These are phyloP conservation scores for Elegia similella DNA, from an alignment of 2,888 invertebrate genomes.

Conservation along the genomic window DNA sequence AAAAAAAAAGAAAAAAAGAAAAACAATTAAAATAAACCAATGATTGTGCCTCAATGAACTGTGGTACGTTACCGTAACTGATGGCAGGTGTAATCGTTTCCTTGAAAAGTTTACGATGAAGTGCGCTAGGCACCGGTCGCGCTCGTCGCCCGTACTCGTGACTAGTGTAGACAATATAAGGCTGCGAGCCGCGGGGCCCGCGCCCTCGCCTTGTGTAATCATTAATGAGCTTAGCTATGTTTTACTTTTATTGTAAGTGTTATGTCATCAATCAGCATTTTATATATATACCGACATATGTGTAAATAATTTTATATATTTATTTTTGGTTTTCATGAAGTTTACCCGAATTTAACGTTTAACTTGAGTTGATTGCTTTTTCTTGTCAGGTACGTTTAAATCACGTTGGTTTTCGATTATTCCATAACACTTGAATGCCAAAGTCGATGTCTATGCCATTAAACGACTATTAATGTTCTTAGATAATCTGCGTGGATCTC, in stretches of 20 bases:
- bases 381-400: conserved; percentile 34
- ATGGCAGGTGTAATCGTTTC: conserved; percentile 76
- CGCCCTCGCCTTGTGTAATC: conserved; percentile 75
- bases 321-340: conserved; percentile 73
- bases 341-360: conserved; percentile 67
- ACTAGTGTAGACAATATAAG: conserved; percentile 59
- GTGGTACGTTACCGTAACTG: conserved; percentile 81
- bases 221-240: conserved; percentile 81
- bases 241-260: conserved; percentile 81
- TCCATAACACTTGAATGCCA: conserved; percentile 73
- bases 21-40: conserved; percentile 80
- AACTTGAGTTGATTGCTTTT: conserved; percentile 47
- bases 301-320: conserved; percentile 79
- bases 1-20: conserved; percentile 55
- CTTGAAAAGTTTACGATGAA: conserved; percentile 63
- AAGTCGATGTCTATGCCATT: conserved; percentile 77
- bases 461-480: conserved; percentile 60
- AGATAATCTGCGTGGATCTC: conserved; percentile 62
- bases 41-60: conserved; percentile 82
- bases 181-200: conserved; percentile 62
- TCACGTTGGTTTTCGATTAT: conserved; percentile 31
- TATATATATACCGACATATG: conserved; percentile 67
- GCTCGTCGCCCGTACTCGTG: conserved; percentile 26
- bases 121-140: conserved; percentile 57
- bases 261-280: conserved; percentile 80